Base-by-base conservation (phyloP, 2,113 vertebrate species). In the Turdus rufiventris region DNA sequence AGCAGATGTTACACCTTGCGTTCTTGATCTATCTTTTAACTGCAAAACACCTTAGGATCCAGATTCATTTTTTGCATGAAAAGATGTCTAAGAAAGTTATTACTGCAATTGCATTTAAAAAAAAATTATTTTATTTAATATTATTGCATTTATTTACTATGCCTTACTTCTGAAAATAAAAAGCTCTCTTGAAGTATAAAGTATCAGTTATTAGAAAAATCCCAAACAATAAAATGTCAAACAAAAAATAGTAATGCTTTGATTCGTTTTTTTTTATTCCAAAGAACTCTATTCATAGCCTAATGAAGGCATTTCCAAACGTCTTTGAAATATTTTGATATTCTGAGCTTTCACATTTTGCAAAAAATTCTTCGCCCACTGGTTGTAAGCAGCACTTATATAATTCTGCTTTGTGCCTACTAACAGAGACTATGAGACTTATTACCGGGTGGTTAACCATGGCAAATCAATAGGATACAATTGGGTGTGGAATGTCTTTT, bases 401-500 rank as follows among this genome's bases (percentile, higher is more conserved):
- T 73, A 88, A 91, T 91, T 85, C 67, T 88, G 71, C 75, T 94
- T 83, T 80, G 61, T 47, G 61, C 45, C 90, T 88, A 56, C 61
- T 88, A 62, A 45, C 29, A 58, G 48, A 50, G 65, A 36, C 28
- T 42, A 72, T 5, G 57, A 90, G 38, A 38, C 62, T 89, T 71
- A 79, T 92, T 89, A 89, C 31, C 21, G 95, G 26, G 83, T 24
- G 72, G 72, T 57, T 95, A 91, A 95, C 84, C 89, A 88, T 88
- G 80, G 88, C 80, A 96, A 96, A 97, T 96, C 92, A 90, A 92
- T 91, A 89, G 81, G 84, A 85, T 82, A 74, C 90, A 96, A 96
- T 75, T 76, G 20, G 48, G 60, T 43, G 74, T 76, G 89, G 88
- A 95, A 85, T 71, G 81, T 38, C 72, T 73, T 80, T 95, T 79